Conservation (phyloP, 2,113 vertebrate genomes). For the Apeltes quadracus region DNA sequence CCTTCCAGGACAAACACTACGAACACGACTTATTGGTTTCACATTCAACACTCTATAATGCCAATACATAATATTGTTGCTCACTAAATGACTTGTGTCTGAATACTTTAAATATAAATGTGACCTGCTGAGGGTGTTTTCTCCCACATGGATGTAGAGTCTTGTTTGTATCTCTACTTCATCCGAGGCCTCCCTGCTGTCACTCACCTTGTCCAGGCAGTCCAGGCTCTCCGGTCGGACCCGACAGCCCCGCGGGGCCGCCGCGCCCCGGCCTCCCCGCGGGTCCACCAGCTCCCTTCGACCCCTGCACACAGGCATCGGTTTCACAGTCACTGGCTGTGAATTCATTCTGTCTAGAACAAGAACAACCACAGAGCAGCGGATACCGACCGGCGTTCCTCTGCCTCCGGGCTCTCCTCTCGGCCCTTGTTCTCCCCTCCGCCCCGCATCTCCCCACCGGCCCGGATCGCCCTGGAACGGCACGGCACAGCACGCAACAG, state of each 20-base stretch:
- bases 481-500: neutral
- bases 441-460: slow-evolving; percentile 27
- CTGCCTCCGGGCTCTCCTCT: slow-evolving; percentile 61
- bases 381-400: slow-evolving; percentile 49
- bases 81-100: too few relatives aligned
- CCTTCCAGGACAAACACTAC: slow-evolving; percentile 60
- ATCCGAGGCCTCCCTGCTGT: neutral
- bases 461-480: slow-evolving; percentile 57
- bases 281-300: slow-evolving; percentile 42
- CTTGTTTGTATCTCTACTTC: neutral
- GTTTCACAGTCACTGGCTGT: neutral
- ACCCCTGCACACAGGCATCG: slow-evolving; percentile 31
- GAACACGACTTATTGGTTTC: neutral
- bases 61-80: too few relatives aligned
- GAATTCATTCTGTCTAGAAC: neutral
- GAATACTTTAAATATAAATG: too few relatives aligned
- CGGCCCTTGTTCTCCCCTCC: slow-evolving; percentile 50
- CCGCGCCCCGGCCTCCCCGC: slow-evolving; percentile 35
- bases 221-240: slow-evolving; percentile 59
- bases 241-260: slow-evolving; percentile 47
- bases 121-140: too few relatives aligned
- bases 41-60: neutral
- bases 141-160: neutral
- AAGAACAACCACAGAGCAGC: too few relatives aligned
- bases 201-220: slow-evolving; percentile 65